These are phyloP conservation scores for Cheilinus undulatus DNA, from an alignment of 2,113 vertebrate species.

Conservation along the genomic window DNA sequence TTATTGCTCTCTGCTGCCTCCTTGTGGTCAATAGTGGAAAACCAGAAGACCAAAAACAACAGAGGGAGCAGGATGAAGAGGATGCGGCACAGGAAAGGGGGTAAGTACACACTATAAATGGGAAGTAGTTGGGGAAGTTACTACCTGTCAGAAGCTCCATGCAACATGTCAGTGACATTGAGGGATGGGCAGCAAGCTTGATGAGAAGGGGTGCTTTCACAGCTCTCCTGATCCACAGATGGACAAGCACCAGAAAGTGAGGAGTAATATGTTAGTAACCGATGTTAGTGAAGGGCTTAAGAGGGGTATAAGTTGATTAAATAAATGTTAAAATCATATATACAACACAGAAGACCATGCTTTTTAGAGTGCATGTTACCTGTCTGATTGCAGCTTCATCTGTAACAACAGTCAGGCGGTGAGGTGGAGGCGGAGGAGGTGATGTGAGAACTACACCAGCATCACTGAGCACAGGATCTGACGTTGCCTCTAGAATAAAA, in stretches of 20 bases:
- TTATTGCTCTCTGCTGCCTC: constrained; percentile 77
- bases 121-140: constrained; percentile 27
- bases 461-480: constrained; percentile 49
- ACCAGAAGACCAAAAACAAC: constrained; percentile 7
- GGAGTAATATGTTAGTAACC: constrained; percentile 54
- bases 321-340: background rate
- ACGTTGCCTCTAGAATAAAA: constrained; percentile 22
- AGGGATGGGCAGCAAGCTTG: constrained; percentile 83
- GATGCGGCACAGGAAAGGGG: background rate
- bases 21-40: constrained; percentile 63
- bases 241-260: constrained; percentile 32
- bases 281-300: constrained; percentile 47
- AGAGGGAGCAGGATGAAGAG: background rate
- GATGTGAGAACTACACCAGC: constrained; percentile 43
- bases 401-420: constrained; percentile 56
- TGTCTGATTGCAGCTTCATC: constrained; percentile 49
- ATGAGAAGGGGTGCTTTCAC: constrained; percentile 80
- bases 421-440: constrained; percentile 62
- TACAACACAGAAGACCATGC: background rate
- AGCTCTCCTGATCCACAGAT: constrained; percentile 76
- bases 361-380: constrained; percentile 44
- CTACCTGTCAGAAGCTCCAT: constrained; percentile 82
- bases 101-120: constrained; percentile 4
- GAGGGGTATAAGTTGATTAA: constrained; percentile 2
- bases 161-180: constrained; percentile 81